Evolutionary conservation across 2,797 vertebrate genomes (phyloP).

Genomic region (Rhinella marina): DNA sequence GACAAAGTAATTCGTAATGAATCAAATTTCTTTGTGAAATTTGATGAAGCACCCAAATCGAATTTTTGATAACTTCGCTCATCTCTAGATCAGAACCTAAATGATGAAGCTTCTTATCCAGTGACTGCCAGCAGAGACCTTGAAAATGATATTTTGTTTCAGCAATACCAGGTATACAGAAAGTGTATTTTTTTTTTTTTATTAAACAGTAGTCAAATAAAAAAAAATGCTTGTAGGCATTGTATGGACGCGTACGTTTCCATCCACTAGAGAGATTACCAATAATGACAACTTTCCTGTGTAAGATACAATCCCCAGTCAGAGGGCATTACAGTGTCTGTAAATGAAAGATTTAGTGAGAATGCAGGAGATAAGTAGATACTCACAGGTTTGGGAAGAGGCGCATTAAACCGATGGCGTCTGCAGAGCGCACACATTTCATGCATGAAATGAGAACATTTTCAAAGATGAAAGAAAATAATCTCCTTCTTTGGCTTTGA

Average conservation of each 20-base stretch:
- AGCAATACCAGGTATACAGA: neutral
- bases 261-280: neutral
- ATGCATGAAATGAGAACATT: conserved; percentile 27
- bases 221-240: neutral
- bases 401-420: conserved; percentile 13
- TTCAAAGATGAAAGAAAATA: conserved; percentile 28
- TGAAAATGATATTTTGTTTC: neutral
- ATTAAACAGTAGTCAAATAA: neutral
- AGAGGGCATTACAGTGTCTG: conserved; percentile 20
- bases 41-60: too few relatives aligned
- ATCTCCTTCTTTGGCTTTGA: conserved; percentile 33
- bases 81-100: too few relatives aligned
- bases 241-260: neutral
- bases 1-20: too few relatives aligned
- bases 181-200: neutral
- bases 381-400: conserved; percentile 12
- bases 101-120: neutral
- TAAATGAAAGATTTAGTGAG: conserved; percentile 14
- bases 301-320: neutral
- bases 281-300: conserved; percentile 1
- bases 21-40: too few relatives aligned
- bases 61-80: too few relatives aligned
- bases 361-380: conserved; percentile 6
- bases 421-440: neutral
- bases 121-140: neutral